A percentile compares a stretch with the other conserved stretches of the same genome.
Evolutionary conservation across 2,888 invertebrate genomes (phyloP).

Genomic region (Pseudococcus viburni): DNA sequence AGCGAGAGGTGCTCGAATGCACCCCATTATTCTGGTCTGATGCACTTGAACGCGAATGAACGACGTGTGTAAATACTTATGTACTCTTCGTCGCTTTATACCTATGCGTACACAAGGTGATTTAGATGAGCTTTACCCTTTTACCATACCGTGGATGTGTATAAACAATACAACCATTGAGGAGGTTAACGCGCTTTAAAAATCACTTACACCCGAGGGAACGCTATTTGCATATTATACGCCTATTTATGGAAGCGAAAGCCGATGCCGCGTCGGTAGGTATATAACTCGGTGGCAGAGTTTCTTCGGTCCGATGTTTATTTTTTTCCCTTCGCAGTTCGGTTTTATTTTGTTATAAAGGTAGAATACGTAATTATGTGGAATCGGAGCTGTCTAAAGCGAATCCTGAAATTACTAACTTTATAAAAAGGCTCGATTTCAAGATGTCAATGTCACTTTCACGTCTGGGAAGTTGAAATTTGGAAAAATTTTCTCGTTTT

Average conservation of each 20-base stretch:
- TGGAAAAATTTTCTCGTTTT: too few species aligned
- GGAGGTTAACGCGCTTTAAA: slow-evolving; percentile 6
- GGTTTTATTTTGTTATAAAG: too few species aligned
- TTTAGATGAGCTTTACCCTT: neutral
- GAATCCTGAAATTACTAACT: too few species aligned
- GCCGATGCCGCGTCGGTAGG: neutral
- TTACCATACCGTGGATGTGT: neutral
- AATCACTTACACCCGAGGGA: neutral
- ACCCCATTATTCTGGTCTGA: slow-evolving; percentile 52
- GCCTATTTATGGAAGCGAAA: neutral
- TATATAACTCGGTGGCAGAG: neutral
- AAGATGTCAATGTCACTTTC: too few species aligned
- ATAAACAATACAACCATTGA: slow-evolving; percentile 4
- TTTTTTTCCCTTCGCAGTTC: too few species aligned
- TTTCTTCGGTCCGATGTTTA: neutral
- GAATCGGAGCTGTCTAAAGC: too few species aligned
- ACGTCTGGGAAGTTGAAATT: too few species aligned
- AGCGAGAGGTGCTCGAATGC: slow-evolving; percentile 2
- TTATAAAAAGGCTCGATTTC: too few species aligned
- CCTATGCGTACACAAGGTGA: neutral
- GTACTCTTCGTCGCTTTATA: neutral
- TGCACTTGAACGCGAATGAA: slow-evolving; percentile 35
- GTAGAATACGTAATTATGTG: too few species aligned
- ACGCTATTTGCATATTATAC: slow-evolving; percentile 2
- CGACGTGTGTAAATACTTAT: slow-evolving; percentile 36